Percentiles rank a stretch among this genome's conserved stretches.
Conservation (phyloP, 2,888 invertebrate species). For the Sphaeridia pumilis region DNA sequence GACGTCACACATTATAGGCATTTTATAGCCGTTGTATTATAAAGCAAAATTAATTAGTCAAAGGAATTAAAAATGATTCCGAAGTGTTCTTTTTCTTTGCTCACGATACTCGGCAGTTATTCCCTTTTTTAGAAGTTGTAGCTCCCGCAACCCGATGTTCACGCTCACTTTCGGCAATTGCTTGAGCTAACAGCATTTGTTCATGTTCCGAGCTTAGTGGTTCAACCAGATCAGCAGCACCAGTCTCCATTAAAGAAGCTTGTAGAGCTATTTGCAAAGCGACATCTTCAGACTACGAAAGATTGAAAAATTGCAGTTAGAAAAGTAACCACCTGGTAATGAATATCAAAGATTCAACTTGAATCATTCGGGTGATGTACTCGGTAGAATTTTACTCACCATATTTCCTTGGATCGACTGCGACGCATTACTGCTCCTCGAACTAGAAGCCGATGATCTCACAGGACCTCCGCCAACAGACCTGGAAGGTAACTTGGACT, state of each 20-base stretch:
- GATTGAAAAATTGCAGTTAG: slow-evolving; percentile 3
- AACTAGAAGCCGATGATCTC: background rate
- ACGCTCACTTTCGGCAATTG: slow-evolving; percentile 39
- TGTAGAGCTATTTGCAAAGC: slow-evolving; percentile 75
- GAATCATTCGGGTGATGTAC: background rate
- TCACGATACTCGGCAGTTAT: slow-evolving; percentile 10
- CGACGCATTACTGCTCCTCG: background rate
- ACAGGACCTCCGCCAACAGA: background rate
- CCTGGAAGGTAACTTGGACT: background rate
- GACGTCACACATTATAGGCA: too few relatives aligned
- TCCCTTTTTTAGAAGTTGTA: slow-evolving; percentile 4
- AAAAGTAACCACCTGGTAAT: background rate
- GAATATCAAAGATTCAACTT: background rate
- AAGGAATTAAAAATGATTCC: too few relatives aligned
- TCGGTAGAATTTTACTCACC: slow-evolving; percentile 41
- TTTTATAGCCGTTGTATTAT: too few relatives aligned
- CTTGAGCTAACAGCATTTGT: slow-evolving; percentile 42
- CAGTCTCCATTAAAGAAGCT: slow-evolving; percentile 48
- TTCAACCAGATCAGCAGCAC: slow-evolving; percentile 38
- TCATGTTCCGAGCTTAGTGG: slow-evolving; percentile 35
- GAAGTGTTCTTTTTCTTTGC: too few relatives aligned
- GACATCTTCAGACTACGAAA: slow-evolving; percentile 66
- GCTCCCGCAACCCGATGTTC: slow-evolving; percentile 20
- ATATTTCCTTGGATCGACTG: slow-evolving; percentile 53
- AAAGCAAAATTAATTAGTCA: too few relatives aligned